Evolutionary conservation across 2,797 vertebrate species (phyloP).

Genomic region (Tadarida brasiliensis): DNA sequence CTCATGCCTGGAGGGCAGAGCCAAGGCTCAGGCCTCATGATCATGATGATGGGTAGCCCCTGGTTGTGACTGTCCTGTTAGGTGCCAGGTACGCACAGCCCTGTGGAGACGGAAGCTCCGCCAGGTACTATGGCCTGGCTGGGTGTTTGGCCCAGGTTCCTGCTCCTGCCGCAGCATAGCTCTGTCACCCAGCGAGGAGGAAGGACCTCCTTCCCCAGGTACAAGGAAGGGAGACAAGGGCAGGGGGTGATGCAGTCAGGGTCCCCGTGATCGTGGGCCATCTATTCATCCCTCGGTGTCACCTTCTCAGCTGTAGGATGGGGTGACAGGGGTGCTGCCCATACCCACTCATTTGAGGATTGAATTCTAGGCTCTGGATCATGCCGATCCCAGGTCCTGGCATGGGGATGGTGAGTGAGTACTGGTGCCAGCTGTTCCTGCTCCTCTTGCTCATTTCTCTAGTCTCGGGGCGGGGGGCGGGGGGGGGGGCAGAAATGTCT

Average conservation of each 20-base stretch:
- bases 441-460: background rate
- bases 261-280: no score
- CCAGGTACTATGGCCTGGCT: rapidly evolving
- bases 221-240: background rate
- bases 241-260: background rate
- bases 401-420: rapidly evolving
- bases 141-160: rapidly evolving
- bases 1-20: background rate
- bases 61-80: background rate
- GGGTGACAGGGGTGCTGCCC: no score
- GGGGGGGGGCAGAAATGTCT: rapidly evolving
- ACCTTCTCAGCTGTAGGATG: background rate
- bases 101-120: background rate
- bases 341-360: background rate
- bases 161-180: background rate
- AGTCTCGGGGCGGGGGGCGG: background rate
- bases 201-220: background rate
- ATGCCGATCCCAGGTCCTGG: background rate
- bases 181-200: background rate
- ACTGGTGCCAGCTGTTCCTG: no score
- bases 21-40: background rate
- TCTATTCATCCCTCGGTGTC: background rate
- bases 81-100: background rate
- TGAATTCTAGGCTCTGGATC: background rate
- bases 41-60: background rate